Evolutionary conservation across 2,888 invertebrate species (phyloP).

Genomic region (Eupithecia centaureata): DNA sequence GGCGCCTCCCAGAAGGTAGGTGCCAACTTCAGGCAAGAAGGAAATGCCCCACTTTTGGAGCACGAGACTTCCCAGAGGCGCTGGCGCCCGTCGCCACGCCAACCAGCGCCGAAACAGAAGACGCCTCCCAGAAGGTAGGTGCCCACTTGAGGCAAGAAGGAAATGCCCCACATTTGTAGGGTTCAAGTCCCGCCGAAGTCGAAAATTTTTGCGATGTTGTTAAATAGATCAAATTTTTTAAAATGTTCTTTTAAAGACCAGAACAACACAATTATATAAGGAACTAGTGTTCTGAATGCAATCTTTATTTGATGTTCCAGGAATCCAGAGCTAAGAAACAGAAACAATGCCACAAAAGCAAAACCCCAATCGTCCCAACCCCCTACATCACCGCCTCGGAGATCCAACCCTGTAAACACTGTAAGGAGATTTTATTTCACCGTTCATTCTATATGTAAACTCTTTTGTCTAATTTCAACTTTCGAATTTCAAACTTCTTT

Average conservation of each 20-base stretch:
- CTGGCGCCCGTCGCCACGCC: conserved; percentile 71
- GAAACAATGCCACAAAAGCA: neutral
- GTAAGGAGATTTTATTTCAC: conserved; percentile 1
- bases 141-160: too few species aligned
- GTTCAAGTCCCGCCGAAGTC: neutral
- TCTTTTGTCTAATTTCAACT: conserved; percentile 6
- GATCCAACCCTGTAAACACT: neutral
- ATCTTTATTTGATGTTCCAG: neutral
- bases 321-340: neutral
- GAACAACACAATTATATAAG: neutral
- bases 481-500: conserved; percentile 15
- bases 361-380: neutral
- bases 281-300: neutral
- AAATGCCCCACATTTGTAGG: conserved; percentile 52
- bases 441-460: neutral
- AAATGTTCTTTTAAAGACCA: neutral
- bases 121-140: conserved; percentile 50
- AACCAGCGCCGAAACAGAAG: conserved; percentile 47
- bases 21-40: too few species aligned
- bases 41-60: too few species aligned
- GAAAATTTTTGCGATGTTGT: too few species aligned
- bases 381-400: neutral
- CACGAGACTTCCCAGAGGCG: conserved; percentile 78
- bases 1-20: conserved; percentile 50
- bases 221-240: too few species aligned